Base-by-base conservation (phyloP, 2,797 vertebrate genomes). In the Aselliscus stoliczkanus region DNA sequence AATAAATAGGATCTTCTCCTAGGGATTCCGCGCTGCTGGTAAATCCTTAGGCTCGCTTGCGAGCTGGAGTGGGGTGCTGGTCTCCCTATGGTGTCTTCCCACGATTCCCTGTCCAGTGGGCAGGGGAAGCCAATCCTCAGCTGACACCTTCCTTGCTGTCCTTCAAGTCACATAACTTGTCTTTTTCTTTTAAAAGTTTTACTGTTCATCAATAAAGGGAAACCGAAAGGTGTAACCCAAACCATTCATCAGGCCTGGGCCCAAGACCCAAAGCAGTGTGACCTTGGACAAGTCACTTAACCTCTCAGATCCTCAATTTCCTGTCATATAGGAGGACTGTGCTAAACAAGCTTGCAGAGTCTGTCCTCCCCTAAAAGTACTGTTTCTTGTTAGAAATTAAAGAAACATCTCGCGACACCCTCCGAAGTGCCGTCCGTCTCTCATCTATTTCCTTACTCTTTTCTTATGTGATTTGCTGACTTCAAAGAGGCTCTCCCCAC, bases 391-490 rank as follows among this genome's bases (percentile, higher is more conserved):
- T 20, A 18, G 56, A 93, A 77, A 54, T 47, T 34, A 47, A 50
- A 64, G 60, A 80, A 67, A 42, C 4, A 8, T 23, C 56, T 52
- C 6, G 42, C 25, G 20, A 7, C 52, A 34, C n/a, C 56, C 56
- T 79, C 42, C 0, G 10, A 1, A 20, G 11, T 12, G 9, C n/a
- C 4, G 3, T 27, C n/a, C 4, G 3, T 27, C 34, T 29, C 9
- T 37, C 0, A 0, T 54, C 50, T 5, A 2, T 12, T 20, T 31
- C 42, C 23, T 27, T 17, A 17, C 60, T 79, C 75, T 42, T 31
- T 42, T 20, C 65, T 81, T 1, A 34, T 1, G 1, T 27, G 50
- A 47, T 42, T 3, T 4, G 27, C 37, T 5, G 50, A 44, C 18
- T 23, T 31, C 65, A 52, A 9, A 9, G 7, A 11, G 7, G 25